Evolutionary conservation across 2,888 invertebrate genomes (phyloP), one percentile per base, ranked within the genome.

Genomic region (Cecidostiba fungosa): DNA sequence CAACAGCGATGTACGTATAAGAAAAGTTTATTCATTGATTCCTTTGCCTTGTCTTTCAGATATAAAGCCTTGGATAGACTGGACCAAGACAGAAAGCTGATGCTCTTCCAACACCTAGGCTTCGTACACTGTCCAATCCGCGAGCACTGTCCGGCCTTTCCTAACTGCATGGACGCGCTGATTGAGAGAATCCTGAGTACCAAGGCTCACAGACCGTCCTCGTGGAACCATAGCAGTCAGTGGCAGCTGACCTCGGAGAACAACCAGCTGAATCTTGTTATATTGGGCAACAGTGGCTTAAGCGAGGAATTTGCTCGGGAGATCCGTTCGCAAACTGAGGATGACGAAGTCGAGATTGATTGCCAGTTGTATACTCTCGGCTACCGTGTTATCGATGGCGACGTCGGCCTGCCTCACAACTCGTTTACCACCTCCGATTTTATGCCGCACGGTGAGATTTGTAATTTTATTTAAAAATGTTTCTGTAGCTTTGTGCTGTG

Each of bases 61-160:
- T 99, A 98, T 94, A 98, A 98, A 94, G 97, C 98, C 93, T 94
- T 99, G 92, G 98, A 98, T 94, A 96, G 98, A 83, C 95, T 99
- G 93, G 98, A 98, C 94, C 98, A 98, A 94, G 98, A 99, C 92
- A 95, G 99, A 87, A 98, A 98, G 93, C 95, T 98, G 89, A 97
- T 99, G 96, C 94, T 99, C 86, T 97, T 98, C 91, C 98, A 98
- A 93, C 99, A 99, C 94, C 94, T 99, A 70, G 98, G 98, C 85
- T 99, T 99, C 94, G 97, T 99, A 83, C 98, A 99, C 94, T 98
- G 98, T 93, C 98, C 99, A 19, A 97, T 98, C 93, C 95, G 97
- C 82, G 98, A 98, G 93, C 98, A 98, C 93, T 99, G 99, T 92
- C 98, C 98, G 19, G 97, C 98, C 73, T 97, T 96, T 91, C 96